Conservation (phyloP, 2,888 invertebrate species). For the Acheta domesticus region DNA sequence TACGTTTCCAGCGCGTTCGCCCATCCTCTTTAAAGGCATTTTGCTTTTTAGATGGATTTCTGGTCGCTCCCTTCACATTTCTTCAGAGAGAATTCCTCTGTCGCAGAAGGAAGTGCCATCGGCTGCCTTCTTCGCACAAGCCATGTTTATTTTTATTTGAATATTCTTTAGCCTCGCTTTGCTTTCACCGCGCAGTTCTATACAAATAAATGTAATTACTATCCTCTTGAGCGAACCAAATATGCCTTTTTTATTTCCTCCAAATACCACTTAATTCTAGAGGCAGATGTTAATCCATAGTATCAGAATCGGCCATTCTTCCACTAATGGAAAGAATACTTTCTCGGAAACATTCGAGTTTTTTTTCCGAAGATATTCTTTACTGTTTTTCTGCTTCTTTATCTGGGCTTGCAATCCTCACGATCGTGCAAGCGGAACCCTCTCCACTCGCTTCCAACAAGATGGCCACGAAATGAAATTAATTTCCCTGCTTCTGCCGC, state of each 20-base stretch:
- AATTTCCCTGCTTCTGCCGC: not conserved
- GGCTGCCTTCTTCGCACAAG: not conserved
- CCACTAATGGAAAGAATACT: constrained; percentile 18
- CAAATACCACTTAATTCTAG: not conserved
- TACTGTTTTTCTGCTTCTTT: not conserved
- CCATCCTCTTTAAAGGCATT: too few relatives aligned
- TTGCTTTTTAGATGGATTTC: too few relatives aligned
- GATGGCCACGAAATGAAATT: not conserved
- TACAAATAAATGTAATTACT: not conserved
- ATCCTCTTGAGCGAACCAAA: not conserved
- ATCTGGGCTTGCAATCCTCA: not conserved
- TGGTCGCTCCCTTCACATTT: not conserved
- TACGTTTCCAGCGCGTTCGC: too few relatives aligned
- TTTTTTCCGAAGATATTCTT: constrained; percentile 18
- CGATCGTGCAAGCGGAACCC: not conserved
- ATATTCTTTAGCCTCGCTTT: not conserved
- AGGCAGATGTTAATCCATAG: constrained; percentile 18
- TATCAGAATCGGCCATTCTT: constrained; percentile 18
- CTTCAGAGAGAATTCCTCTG: not conserved
- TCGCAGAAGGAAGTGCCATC: not conserved
- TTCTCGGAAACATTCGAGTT: constrained; percentile 3
- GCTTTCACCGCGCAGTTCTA: not conserved
- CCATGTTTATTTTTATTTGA: constrained; percentile 1
- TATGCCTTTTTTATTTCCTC: not conserved
- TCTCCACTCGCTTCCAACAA: not conserved